Conservation (phyloP, 2,113 vertebrate species). For the Columba livia region DNA sequence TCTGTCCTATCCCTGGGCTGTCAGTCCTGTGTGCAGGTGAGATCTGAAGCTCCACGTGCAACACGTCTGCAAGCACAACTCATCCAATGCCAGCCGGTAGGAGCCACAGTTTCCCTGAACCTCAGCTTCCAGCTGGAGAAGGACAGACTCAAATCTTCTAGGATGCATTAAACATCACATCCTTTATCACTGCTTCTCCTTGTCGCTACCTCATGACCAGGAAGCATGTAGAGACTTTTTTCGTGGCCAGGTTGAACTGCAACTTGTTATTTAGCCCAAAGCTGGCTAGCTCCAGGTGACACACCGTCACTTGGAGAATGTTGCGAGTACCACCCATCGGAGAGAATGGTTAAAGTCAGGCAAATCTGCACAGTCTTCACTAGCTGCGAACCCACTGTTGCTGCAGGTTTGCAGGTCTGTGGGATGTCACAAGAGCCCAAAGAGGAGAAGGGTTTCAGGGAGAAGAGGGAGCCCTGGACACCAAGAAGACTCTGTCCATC, state of each 20-base stretch:
- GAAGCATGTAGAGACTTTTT: not conserved
- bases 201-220: not conserved
- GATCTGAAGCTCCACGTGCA: not conserved
- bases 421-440: not conserved
- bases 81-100: not conserved
- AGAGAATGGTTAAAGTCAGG: not conserved
- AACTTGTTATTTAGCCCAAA: not conserved
- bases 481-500: not conserved
- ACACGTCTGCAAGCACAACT: not conserved
- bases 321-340: not conserved
- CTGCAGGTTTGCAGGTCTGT: not conserved
- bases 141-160: not conserved
- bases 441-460: not conserved
- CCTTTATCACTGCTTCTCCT: not conserved
- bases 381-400: not conserved
- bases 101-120: not conserved
- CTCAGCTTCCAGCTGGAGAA: not conserved
- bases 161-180: not conserved
- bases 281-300: not conserved
- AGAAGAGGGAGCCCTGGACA: not conserved
- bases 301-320: not conserved
- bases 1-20: not conserved
- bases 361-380: not conserved
- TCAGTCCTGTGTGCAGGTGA: not conserved
- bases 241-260: not conserved